phyloP scores from a whole-genome alignment of 2,888 invertebrate species.

The Operophtera brumata region DNA sequence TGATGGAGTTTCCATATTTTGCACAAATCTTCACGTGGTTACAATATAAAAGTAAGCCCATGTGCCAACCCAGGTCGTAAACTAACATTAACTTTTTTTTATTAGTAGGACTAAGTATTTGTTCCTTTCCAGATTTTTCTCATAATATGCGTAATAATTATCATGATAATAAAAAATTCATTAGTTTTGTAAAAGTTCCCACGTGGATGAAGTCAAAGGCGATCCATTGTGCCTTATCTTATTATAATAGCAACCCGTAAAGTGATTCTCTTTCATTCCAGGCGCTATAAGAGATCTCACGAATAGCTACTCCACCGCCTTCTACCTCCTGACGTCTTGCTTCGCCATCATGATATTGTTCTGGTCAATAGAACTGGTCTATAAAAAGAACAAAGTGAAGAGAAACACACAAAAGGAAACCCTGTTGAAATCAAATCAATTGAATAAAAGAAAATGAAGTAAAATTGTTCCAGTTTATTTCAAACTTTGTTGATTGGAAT shows the following conservation, averaged over 20 bases:
- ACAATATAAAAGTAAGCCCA: no score
- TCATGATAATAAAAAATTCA: no score
- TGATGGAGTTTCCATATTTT: no score
- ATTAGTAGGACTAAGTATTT: no score
- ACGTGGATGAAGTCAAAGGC: neutral
- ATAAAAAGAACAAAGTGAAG: constrained; percentile 59
- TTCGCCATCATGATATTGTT: constrained; percentile 52
- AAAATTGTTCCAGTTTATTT: constrained; percentile 12
- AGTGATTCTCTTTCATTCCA: constrained; percentile 41
- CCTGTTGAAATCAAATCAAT: constrained; percentile 20
- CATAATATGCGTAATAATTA: no score
- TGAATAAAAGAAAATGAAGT: constrained; percentile 49
- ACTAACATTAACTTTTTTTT: no score
- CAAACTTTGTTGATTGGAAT: neutral
- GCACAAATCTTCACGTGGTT: no score
- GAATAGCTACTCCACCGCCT: constrained; percentile 78
- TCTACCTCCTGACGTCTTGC: constrained; percentile 74
- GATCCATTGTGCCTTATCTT: neutral
- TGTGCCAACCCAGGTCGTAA: no score
- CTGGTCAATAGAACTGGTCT: constrained; percentile 62
- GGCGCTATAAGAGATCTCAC: constrained; percentile 81
- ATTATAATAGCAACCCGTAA: constrained; percentile 1
- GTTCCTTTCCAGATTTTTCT: no score
- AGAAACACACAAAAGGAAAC: constrained; percentile 33
- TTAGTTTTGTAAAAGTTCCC: no score